Percentiles rank a stretch among this genome's conserved stretches.
phyloP scores from a whole-genome alignment of 2,113 vertebrate genomes.

The Emberiza fucata region DNA sequence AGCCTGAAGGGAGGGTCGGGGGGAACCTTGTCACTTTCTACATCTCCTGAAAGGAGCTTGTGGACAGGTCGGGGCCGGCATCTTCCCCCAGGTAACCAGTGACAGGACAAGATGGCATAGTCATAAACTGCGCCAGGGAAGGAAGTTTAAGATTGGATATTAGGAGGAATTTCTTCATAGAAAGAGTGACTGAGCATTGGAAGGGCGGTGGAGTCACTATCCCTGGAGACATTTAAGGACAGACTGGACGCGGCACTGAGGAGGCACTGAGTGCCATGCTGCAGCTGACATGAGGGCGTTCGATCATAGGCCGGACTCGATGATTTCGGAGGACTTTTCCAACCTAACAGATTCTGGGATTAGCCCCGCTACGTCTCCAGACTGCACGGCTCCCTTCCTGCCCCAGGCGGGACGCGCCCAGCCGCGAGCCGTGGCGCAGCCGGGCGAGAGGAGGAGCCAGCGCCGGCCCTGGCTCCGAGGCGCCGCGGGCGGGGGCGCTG shows the following conservation, averaged over 20 bases:
- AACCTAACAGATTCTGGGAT: neutral
- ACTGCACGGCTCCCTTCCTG: accelerated
- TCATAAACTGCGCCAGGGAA: neutral
- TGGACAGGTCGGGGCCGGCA: too few relatives aligned
- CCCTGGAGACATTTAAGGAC: neutral
- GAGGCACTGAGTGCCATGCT: neutral
- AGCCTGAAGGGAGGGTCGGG: too few relatives aligned
- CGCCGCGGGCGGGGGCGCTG: neutral
- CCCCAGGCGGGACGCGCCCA: accelerated
- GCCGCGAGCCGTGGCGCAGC: accelerated
- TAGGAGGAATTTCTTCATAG: neutral
- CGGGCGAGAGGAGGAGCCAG: accelerated
- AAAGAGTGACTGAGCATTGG: neutral
- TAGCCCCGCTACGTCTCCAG: accelerated
- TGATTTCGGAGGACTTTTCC: neutral
- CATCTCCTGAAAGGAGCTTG: neutral
- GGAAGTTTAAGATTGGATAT: neutral
- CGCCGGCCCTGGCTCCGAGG: neutral
- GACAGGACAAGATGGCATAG: too few relatives aligned
- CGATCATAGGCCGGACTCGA: accelerated
- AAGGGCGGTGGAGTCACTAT: neutral
- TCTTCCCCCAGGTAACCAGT: neutral
- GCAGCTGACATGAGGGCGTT: neutral
- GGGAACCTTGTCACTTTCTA: neutral
- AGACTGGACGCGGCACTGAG: neutral